Evolutionary conservation across 2,888 invertebrate genomes (phyloP), one percentile per base, ranked within the genome.

Genomic region (Odontocerum albicorne): DNA sequence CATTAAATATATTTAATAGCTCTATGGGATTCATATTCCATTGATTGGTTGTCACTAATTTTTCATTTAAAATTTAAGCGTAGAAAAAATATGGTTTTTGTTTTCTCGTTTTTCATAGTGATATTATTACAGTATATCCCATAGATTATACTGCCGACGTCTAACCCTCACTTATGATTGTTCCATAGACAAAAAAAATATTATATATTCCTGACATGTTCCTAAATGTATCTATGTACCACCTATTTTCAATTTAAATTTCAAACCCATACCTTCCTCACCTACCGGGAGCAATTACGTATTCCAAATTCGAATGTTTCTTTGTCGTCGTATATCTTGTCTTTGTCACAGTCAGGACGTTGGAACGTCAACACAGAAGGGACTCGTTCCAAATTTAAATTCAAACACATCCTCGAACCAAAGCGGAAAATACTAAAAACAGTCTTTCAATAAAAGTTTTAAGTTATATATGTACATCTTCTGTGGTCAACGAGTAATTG

Each of bases 351-450:
- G 20, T 15, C 44, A 21, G 21, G 45, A 47, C 36, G 16, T 3
- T n/a, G 36, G 47, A 21, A 47, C 47, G 38, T 47, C 47, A 36
- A 21, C 1, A 15, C n/a, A 47, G 36, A 47, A n/a, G 47, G 13
- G 21, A 16, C 46, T 36, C 22, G 47, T n/a, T 47, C 47, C 38
- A 47, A 47, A 47, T 47, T 33, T 47, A 47, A 47, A 47, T 47
- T 46, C 46, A 20, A 46, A 44, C 27, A 27, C 27, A 27, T 27
- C 27, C 27, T 27, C 27, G 10, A 10, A 27, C 27, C 6, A 27
- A n/a, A n/a, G n/a, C n/a, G n/a, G n/a, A n/a, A n/a, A n/a, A n/a
- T n/a, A n/a, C n/a, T n/a, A n/a, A n/a, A n/a, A n/a, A n/a, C n/a
- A n/a, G n/a, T n/a, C n/a, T n/a, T n/a, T n/a, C n/a, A n/a, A n/a